phyloP scores from a whole-genome alignment of 2,113 vertebrate species.

The Psephotus haematonotus region DNA sequence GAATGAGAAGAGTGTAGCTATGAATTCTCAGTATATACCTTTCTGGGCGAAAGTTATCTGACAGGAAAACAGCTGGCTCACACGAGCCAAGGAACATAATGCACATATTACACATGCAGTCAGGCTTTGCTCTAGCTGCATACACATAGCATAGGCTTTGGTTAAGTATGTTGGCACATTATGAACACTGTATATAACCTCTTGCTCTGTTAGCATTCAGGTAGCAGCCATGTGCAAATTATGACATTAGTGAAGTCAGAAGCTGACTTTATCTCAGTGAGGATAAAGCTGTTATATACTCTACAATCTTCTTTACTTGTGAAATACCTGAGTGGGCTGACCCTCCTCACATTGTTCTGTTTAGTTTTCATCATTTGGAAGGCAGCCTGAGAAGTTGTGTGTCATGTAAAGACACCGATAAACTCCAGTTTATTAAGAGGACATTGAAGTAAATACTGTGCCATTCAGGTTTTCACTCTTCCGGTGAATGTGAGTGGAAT shows the following conservation, averaged over 20 bases:
- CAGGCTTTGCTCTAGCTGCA: neutral
- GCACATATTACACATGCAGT: neutral
- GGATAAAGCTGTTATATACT: neutral
- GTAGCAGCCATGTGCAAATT: neutral
- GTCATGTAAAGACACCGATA: neutral
- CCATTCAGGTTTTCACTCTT: slow-evolving; percentile 24
- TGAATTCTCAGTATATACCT: neutral
- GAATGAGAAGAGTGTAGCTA: neutral
- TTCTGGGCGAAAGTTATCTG: neutral
- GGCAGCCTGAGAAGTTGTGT: neutral
- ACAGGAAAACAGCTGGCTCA: neutral
- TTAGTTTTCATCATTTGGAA: neutral
- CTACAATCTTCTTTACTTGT: neutral
- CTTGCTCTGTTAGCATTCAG: neutral
- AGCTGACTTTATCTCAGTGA: neutral
- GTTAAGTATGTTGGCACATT: neutral
- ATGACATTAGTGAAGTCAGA: neutral
- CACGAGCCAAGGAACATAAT: neutral
- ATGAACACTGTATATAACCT: neutral
- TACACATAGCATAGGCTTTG: neutral
- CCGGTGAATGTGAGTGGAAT: neutral
- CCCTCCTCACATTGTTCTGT: neutral
- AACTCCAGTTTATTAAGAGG: neutral
- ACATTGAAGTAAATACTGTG: neutral
- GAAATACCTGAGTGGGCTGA: neutral